Evolutionary conservation across 2,888 invertebrate genomes (phyloP).

Genomic region (Drosophila sordidula): DNA sequence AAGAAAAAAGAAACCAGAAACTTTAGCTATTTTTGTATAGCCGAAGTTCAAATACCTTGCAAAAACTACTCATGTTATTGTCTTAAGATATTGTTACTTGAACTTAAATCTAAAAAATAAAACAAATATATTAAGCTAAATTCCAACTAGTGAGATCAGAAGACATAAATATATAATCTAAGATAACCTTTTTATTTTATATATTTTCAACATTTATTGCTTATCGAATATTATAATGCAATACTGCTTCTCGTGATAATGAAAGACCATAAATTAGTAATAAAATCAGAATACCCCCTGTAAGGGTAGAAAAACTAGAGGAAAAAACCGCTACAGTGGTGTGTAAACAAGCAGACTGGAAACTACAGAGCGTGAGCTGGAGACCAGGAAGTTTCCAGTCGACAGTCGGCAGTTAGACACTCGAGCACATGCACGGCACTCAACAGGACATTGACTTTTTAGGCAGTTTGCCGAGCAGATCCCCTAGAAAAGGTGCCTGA

Average conservation of each 20-base stretch:
- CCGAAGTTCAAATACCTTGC: constrained; percentile 21
- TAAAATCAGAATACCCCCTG: neutral
- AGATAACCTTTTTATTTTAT: too few species aligned
- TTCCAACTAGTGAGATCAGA: too few species aligned
- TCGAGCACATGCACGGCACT: constrained; percentile 68
- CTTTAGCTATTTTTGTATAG: neutral
- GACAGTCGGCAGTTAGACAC: constrained; percentile 62
- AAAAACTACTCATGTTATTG: too few species aligned
- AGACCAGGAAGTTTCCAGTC: constrained; percentile 57
- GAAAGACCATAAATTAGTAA: neutral
- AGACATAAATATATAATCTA: too few species aligned
- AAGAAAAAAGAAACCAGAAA: constrained; percentile 13
- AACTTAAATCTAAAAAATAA: too few species aligned
- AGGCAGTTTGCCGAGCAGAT: constrained; percentile 53
- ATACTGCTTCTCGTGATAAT: too few species aligned
- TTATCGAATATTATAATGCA: too few species aligned
- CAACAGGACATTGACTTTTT: constrained; percentile 72
- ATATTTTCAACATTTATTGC: too few species aligned
- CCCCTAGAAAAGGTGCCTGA: constrained; percentile 43
- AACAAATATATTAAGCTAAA: too few species aligned
- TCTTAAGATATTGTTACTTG: too few species aligned
- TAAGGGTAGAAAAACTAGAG: constrained; percentile 18
- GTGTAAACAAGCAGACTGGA: constrained; percentile 60
- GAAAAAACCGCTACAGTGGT: constrained; percentile 27
- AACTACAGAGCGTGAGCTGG: constrained; percentile 47